Conservation (phyloP, 2,113 vertebrate genomes). For the Heterochromis multidens region DNA sequence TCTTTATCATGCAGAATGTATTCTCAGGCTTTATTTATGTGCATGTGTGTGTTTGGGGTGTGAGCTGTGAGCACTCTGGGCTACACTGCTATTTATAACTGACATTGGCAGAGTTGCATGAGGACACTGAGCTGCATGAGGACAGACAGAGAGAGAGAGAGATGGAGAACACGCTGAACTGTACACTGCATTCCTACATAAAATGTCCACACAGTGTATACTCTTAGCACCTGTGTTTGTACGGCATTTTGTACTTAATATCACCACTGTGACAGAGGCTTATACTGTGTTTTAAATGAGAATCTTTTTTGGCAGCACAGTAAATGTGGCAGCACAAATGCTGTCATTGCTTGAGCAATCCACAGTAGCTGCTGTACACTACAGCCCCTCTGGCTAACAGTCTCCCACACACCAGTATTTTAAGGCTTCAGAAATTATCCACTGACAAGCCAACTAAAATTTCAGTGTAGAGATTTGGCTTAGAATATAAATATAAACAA, state of each 20-base stretch:
- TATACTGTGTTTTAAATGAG: background rate
- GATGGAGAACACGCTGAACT: background rate
- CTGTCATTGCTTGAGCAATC: background rate
- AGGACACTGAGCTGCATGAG: slow-evolving; percentile 63
- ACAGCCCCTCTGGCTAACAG: background rate
- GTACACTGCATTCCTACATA: background rate
- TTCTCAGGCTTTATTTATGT: background rate
- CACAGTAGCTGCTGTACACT: background rate
- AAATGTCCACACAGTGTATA: background rate
- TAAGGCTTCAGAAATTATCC: background rate
- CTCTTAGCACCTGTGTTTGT: background rate
- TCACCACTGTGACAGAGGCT: background rate
- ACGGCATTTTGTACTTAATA: background rate
- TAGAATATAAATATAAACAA: background rate
- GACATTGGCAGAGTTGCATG: slow-evolving; percentile 60
- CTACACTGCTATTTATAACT: slow-evolving; percentile 58
- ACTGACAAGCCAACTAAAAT: background rate
- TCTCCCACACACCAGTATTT: background rate
- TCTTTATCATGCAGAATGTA: slow-evolving; percentile 4
- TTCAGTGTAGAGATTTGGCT: background rate
- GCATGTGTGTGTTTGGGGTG: background rate
- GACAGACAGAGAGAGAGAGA: slow-evolving; percentile 26
- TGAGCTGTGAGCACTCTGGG: slow-evolving; percentile 29
- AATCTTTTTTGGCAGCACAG: background rate
- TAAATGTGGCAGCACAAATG: background rate